A percentile compares a stretch with the other conserved stretches of the same genome.
phyloP scores from a whole-genome alignment of 35 echinoderm and acorn worm genomes.

The Ptychodera flava region DNA sequence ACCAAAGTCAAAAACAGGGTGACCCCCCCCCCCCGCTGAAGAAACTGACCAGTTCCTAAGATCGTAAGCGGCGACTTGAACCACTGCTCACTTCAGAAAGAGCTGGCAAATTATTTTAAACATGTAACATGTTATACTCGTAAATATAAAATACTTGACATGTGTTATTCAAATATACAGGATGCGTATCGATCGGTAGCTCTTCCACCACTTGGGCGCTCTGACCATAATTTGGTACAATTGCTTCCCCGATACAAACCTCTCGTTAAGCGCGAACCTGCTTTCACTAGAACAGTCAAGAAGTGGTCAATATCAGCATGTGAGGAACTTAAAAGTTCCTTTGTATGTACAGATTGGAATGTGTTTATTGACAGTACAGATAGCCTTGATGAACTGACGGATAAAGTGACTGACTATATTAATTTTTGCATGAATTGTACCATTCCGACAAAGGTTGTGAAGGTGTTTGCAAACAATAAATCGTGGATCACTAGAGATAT shows the following conservation, averaged over 20 bases:
- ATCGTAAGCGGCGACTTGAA: slow-evolving; percentile 39
- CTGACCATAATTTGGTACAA: slow-evolving; percentile 21
- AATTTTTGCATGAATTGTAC: slow-evolving; percentile 32
- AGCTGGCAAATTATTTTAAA: background rate
- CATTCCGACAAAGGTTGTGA: slow-evolving; percentile 32
- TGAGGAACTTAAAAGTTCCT: too few species aligned
- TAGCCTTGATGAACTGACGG: slow-evolving; percentile 28
- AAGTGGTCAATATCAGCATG: too few species aligned
- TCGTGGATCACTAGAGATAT: slow-evolving; percentile 44
- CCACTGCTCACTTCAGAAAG: background rate
- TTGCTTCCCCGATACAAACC: slow-evolving; percentile 23
- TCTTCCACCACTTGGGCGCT: slow-evolving; percentile 9
- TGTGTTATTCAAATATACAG: slow-evolving; percentile 12
- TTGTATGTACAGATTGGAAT: slow-evolving; percentile 28
- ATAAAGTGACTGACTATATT: slow-evolving; percentile 33
- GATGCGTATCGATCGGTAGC: slow-evolving; percentile 9
- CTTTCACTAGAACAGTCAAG: too few species aligned
- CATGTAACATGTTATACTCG: slow-evolving; percentile 5
- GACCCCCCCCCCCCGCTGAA: too few species aligned
- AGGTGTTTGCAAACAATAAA: slow-evolving; percentile 43
- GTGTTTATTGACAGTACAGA: slow-evolving; percentile 14
- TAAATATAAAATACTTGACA: slow-evolving; percentile 13
- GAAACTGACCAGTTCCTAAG: too few species aligned
- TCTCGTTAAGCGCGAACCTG: slow-evolving; percentile 8
- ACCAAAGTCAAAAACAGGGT: too few species aligned